phyloP scores from a whole-genome alignment of 2,797 vertebrate genomes.

The Benthosema pterotum region DNA sequence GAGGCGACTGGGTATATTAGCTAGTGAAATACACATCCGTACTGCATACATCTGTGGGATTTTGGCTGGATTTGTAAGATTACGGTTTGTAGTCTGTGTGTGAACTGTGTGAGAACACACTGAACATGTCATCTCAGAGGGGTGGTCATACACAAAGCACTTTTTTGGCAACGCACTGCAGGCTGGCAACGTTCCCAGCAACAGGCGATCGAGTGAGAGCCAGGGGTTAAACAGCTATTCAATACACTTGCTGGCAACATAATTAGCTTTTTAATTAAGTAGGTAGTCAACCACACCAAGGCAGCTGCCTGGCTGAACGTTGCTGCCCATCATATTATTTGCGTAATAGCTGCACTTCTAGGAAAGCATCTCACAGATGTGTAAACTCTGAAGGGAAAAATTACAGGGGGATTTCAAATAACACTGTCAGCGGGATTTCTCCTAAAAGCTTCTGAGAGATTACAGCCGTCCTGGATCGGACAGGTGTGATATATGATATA shows the following conservation, averaged over 20 bases:
- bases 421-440: constrained; percentile 57
- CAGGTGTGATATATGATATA: constrained; percentile 62
- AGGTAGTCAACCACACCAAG: neutral
- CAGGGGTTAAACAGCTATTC: neutral
- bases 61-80: constrained; percentile 69
- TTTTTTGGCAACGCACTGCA: neutral
- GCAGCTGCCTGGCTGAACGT: too few species aligned
- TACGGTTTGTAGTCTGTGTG: constrained; percentile 52
- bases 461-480: constrained; percentile 47
- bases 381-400: constrained; percentile 56
- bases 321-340: neutral
- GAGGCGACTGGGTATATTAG: constrained; percentile 36
- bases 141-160: constrained; percentile 28
- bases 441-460: constrained; percentile 61
- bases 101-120: constrained; percentile 63
- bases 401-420: constrained; percentile 57
- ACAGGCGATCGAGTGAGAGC: neutral
- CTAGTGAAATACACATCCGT: constrained; percentile 52
- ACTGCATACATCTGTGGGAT: constrained; percentile 59
- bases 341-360: constrained; percentile 10
- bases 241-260: constrained; percentile 10
- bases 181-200: constrained; percentile 8
- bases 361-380: constrained; percentile 23
- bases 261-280: neutral
- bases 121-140: constrained; percentile 33